A percentile compares a stretch with the other conserved stretches of the same genome.
Conservation (phyloP, 2,113 vertebrate genomes). For the Cheirogaleus medius region DNA sequence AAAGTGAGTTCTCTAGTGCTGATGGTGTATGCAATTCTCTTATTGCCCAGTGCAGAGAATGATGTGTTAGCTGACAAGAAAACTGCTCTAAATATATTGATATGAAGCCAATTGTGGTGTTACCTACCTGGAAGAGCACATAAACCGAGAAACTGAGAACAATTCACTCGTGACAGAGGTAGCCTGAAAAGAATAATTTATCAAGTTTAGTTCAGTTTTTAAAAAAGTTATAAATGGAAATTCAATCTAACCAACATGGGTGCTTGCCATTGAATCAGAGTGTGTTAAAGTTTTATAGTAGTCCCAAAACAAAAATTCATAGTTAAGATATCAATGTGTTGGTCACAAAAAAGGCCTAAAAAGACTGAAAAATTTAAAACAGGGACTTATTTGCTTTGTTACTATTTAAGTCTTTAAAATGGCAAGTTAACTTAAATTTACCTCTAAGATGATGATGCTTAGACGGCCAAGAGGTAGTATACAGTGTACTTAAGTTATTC, state of each 20-base stretch:
- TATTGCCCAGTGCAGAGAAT: background rate
- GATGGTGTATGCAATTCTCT: background rate
- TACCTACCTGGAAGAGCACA: slow-evolving; percentile 92
- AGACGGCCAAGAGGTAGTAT: background rate
- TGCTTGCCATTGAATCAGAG: background rate
- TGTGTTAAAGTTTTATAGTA: slow-evolving; percentile 5
- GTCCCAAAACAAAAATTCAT: background rate
- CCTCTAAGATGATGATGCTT: background rate
- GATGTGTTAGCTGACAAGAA: background rate
- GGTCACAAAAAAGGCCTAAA: slow-evolving; percentile 5
- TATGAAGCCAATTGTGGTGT: background rate
- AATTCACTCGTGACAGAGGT: slow-evolving; percentile 86
- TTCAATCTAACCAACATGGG: background rate
- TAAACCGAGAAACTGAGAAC: slow-evolving; percentile 89
- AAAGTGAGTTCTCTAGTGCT: background rate
- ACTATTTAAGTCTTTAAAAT: background rate
- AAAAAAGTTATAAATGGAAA: slow-evolving; percentile 21
- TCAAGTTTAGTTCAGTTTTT: background rate
- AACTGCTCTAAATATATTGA: background rate
- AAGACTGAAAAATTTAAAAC: background rate
- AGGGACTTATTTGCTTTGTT: background rate
- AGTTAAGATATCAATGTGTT: background rate
- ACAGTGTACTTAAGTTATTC: background rate
- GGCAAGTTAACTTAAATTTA: slow-evolving; percentile 5
- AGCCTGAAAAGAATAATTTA: slow-evolving; percentile 84